Percentiles rank a stretch among this genome's conserved stretches.
These are phyloP conservation scores for Lucilia cuprina DNA, from an alignment of 1,140 invertebrate species.

Conservation along the genomic window DNA sequence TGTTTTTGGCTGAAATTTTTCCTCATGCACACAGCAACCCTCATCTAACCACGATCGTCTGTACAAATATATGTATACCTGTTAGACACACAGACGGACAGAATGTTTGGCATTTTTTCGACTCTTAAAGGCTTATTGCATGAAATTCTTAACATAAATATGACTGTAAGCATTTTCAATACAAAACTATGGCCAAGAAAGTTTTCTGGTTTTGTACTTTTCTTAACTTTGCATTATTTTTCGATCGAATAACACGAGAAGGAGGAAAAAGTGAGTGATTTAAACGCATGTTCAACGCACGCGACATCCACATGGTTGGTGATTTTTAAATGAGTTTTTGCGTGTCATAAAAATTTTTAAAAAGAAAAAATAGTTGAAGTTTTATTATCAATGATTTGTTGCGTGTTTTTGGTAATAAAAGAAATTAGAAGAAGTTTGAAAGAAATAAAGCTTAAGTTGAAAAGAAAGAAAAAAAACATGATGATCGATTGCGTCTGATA, in stretches of 20 bases:
- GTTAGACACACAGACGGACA: neutral
- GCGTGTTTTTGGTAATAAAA: neutral
- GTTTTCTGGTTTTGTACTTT: neutral
- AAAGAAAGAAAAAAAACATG: neutral
- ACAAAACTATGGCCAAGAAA: neutral
- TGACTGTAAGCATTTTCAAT: neutral
- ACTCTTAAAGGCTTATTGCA: neutral
- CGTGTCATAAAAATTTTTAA: conserved; percentile 8
- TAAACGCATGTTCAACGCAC: conserved; percentile 29
- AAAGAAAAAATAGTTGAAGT: neutral
- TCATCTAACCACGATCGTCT: neutral
- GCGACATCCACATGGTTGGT: conserved; percentile 12
- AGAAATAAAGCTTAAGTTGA: neutral
- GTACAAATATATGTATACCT: neutral
- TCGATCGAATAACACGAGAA: neutral
- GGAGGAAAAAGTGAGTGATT: neutral
- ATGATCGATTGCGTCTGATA: conserved; percentile 17
- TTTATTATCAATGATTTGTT: conserved; percentile 29
- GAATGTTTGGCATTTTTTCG: neutral
- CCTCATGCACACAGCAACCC: neutral
- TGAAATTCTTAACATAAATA: conserved; percentile 8
- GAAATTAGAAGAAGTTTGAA: neutral
- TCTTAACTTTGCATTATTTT: neutral
- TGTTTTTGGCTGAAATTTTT: neutral
- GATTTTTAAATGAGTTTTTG: conserved; percentile 27